phyloP scores from a whole-genome alignment of 2,113 vertebrate genomes.

The Garra rufa region DNA sequence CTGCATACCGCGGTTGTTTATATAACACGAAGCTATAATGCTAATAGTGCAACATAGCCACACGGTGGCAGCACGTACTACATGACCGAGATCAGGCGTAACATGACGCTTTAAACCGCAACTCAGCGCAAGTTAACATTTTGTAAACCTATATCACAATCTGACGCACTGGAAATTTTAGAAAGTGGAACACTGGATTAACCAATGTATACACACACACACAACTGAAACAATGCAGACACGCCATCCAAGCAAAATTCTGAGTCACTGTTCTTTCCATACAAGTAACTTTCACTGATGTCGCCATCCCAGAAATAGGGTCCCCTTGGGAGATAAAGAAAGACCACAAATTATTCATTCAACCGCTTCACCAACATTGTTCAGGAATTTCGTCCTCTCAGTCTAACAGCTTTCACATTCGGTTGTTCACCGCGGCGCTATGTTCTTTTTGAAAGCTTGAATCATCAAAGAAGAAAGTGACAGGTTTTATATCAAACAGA shows the following conservation, averaged over 20 bases:
- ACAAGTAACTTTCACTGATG: constrained; percentile 41
- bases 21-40: constrained; percentile 7
- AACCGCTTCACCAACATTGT: background rate
- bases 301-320: background rate
- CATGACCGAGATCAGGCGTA: background rate
- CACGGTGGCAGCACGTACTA: background rate
- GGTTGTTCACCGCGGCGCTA: background rate
- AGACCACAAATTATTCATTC: constrained; percentile 7
- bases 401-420: background rate
- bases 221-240: constrained; percentile 21
- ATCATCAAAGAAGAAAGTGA: background rate
- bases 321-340: background rate
- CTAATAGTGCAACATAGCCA: background rate
- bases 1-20: background rate
- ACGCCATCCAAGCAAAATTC: constrained; percentile 10
- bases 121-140: background rate
- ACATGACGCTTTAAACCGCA: background rate
- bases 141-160: background rate
- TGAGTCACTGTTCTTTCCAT: constrained; percentile 43
- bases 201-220: background rate
- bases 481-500: background rate
- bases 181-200: background rate
- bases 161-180: background rate
- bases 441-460: background rate
- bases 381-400: background rate